Percentiles rank a stretch among this genome's conserved stretches.
Evolutionary conservation across 2,888 invertebrate genomes (phyloP).

Genomic region (Acleris literana): DNA sequence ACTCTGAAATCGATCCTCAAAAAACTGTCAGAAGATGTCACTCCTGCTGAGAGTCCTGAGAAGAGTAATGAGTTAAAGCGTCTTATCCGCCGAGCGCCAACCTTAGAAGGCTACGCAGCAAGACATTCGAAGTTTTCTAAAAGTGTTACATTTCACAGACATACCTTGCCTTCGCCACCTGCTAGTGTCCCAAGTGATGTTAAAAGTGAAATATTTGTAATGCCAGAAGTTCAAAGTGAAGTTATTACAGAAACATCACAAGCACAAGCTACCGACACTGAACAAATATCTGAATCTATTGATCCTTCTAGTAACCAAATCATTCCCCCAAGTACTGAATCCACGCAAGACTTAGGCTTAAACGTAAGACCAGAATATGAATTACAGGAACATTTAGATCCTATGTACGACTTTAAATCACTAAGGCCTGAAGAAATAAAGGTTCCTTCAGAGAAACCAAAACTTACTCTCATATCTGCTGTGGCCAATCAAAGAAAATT

Average conservation of each 20-base stretch:
- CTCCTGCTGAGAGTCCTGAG: constrained; percentile 75
- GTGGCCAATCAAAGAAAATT: constrained; percentile 85
- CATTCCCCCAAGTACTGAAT: constrained; percentile 44
- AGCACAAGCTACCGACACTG: constrained; percentile 45
- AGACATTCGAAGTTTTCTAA: constrained; percentile 94
- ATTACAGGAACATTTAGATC: constrained; percentile 60
- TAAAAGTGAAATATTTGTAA: constrained; percentile 62
- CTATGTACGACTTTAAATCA: constrained; percentile 67
- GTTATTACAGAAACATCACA: constrained; percentile 46
- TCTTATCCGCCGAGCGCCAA: constrained; percentile 89
- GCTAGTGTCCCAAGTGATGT: constrained; percentile 72
- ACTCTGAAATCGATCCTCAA: constrained; percentile 93
- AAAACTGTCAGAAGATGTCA: constrained; percentile 89
- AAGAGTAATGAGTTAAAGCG: constrained; percentile 85
- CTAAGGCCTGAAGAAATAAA: constrained; percentile 80
- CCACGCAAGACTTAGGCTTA: constrained; percentile 50
- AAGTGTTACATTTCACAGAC: constrained; percentile 94
- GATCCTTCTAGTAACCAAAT: constrained; percentile 43
- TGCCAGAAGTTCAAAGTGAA: constrained; percentile 57
- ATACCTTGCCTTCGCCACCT: constrained; percentile 92
- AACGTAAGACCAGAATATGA: constrained; percentile 63
- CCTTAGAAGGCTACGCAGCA: constrained; percentile 94
- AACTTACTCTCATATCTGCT: constrained; percentile 81
- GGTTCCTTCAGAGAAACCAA: constrained; percentile 82
- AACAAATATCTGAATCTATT: constrained; percentile 38